Base-by-base conservation (phyloP, 2,888 invertebrate genomes). In the Eilema griseolum region DNA sequence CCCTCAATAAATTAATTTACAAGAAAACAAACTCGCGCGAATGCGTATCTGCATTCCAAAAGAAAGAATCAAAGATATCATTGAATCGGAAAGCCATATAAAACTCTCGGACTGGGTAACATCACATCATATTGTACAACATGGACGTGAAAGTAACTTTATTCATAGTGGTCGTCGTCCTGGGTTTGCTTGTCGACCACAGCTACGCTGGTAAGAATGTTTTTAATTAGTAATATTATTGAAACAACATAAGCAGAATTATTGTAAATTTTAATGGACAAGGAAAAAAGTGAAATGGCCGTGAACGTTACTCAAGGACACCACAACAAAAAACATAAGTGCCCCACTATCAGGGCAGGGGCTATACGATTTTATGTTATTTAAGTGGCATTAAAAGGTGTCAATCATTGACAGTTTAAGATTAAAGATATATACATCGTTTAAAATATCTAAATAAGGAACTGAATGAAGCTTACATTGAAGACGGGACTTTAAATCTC, bases 71-170 rank as follows among this genome's bases (percentile, higher is more conserved):
- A 89, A 77, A 74, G 74, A 69, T 56, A 74, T 73, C 77, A 88
- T 79, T 81, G 79, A 88, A 73, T 82, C 83, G 85, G 80, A 83
- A 85, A 89, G 83, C 84, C 81, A 89, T 93, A 93, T 90, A 92
- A 91, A 86, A 75, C 52, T 63, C 64, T 56, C 69, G 7, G 59
- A 26, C 7, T 59, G 61, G 26, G 62, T 37, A 60, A n/a, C 66
- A n/a, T 61, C 33, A 73, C 61, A 69, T 61, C 46, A 73, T 62
- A 69, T 62, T 67, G 71, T 72, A 70, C 77, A 85, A 69, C 80
- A 92, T 92, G 92, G 82, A 89, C 71, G 73, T 73, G 46, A 89
- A 87, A 71, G 68, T 88, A 65, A 71, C 83, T 23, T 67, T 90
- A 14, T 61, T 89, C 23, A n/a, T 60, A 66, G 64, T 85, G 61